A percentile compares a stretch with the other conserved stretches of the same genome.
phyloP scores from a whole-genome alignment of 1,140 invertebrate species.

The Macrosteles quadrilineatus region DNA sequence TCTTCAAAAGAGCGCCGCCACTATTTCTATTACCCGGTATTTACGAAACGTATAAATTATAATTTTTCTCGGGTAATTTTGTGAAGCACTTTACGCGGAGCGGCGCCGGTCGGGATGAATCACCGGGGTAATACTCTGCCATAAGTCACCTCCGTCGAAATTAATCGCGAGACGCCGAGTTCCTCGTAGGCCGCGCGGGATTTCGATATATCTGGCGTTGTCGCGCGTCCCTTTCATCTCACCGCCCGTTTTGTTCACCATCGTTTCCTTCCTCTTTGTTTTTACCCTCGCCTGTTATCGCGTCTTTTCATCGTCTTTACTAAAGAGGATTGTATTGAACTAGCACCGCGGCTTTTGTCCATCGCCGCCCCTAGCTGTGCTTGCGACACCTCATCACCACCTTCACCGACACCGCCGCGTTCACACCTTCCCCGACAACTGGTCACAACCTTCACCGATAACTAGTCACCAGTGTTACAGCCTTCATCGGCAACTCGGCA shows the following conservation, averaged over 20 bases:
- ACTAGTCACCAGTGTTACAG: too few species aligned
- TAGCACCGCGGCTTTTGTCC: background rate
- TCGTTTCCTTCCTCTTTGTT: constrained; percentile 16
- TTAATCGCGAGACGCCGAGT: background rate
- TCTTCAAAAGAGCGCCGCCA: constrained; percentile 17
- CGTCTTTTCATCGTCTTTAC: constrained; percentile 15
- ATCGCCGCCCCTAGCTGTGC: background rate
- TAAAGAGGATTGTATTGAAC: background rate
- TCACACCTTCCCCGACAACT: too few species aligned
- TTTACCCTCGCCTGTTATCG: constrained; percentile 8
- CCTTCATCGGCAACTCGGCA: too few species aligned
- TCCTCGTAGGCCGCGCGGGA: background rate
- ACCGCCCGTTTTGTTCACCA: constrained; percentile 13
- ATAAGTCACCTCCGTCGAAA: constrained; percentile 11
- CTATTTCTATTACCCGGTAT: constrained; percentile 21
- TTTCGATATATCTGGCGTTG: constrained; percentile 2
- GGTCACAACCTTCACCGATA: too few species aligned
- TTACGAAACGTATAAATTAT: constrained; percentile 23
- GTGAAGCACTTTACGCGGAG: background rate
- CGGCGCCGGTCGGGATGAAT: too few species aligned
- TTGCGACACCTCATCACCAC: constrained; percentile 24
- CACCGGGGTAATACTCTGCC: background rate
- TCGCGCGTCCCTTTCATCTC: background rate
- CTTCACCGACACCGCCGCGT: background rate
- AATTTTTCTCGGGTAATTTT: constrained; percentile 16